These are phyloP conservation scores for Ichneumon xanthorius DNA, from an alignment of 2,888 invertebrate species.

Conservation along the genomic window DNA sequence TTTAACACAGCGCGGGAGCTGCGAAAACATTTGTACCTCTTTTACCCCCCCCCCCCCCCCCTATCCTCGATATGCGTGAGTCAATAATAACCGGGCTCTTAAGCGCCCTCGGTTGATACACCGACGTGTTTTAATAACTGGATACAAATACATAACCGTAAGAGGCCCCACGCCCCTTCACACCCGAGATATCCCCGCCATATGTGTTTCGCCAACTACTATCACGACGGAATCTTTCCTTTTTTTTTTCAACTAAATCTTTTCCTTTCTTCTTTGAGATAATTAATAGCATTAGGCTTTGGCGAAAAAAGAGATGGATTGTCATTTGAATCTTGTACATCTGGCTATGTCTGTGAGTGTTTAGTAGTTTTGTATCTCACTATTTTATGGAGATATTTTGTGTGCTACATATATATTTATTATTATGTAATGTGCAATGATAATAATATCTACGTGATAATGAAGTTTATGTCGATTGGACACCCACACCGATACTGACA, in stretches of 20 bases:
- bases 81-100: slow-evolving; percentile 30
- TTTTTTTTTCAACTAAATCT: background rate
- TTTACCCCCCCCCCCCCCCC: background rate
- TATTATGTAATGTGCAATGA: too few species aligned
- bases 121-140: slow-evolving; percentile 46
- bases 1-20: slow-evolving; percentile 19
- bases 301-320: background rate
- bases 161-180: slow-evolving; percentile 17
- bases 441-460: too few species aligned
- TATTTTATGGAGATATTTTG: too few species aligned
- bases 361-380: too few species aligned
- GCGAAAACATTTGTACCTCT: slow-evolving; percentile 42
- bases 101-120: slow-evolving; percentile 7
- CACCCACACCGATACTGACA: too few species aligned
- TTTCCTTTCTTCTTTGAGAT: background rate
- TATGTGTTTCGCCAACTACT: background rate
- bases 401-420: too few species aligned
- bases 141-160: slow-evolving; percentile 29
- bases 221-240: background rate
- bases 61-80: slow-evolving; percentile 10
- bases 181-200: background rate
- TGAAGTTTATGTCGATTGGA: too few species aligned
- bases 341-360: too few species aligned
- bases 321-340: background rate
- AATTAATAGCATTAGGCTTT: background rate